These are phyloP conservation scores for Graphium colonna DNA, from an alignment of 2,888 invertebrate genomes.

Conservation along the genomic window DNA sequence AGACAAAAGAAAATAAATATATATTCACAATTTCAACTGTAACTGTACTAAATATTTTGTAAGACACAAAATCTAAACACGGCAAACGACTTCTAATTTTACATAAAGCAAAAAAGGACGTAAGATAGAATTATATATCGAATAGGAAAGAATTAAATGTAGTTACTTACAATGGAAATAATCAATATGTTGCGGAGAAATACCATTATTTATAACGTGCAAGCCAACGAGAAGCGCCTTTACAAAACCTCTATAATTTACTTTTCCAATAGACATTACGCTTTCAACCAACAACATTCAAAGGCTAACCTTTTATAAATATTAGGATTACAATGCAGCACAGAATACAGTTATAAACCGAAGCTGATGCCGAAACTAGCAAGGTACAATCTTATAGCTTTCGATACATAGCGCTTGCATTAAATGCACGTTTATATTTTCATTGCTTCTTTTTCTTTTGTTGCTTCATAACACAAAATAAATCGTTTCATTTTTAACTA, in stretches of 20 bases:
- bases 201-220: too few relatives aligned
- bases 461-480: too few relatives aligned
- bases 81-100: too few relatives aligned
- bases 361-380: not conserved
- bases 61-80: not conserved
- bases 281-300: not conserved
- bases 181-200: too few relatives aligned
- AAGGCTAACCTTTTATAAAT: not conserved
- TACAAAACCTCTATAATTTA: not conserved
- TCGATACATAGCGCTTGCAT: not conserved
- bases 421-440: not conserved
- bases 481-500: too few relatives aligned
- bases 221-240: not conserved
- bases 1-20: too few relatives aligned
- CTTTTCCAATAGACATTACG: not conserved
- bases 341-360: not conserved
- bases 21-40: too few relatives aligned
- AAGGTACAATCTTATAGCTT: not conserved
- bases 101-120: too few relatives aligned
- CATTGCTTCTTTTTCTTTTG: too few relatives aligned
- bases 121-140: too few relatives aligned
- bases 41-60: not conserved
- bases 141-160: too few relatives aligned
- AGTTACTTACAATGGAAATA: too few relatives aligned
- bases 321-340: not conserved